Evolutionary conservation across 2,888 invertebrate species (phyloP).

Genomic region (Stomorhina lunata): DNA sequence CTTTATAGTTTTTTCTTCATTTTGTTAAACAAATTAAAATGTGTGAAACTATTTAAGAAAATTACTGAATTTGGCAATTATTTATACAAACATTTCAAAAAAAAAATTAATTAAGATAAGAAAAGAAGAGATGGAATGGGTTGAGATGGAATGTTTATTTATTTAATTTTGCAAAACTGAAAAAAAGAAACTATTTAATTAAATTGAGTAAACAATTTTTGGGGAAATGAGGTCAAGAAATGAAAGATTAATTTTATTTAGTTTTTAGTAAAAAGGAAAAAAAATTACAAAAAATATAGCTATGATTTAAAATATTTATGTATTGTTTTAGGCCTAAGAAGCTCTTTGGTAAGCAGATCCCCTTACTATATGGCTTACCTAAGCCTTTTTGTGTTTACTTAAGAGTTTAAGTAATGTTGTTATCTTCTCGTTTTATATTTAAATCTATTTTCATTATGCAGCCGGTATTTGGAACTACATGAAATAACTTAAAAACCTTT

Average conservation of each 20-base stretch:
- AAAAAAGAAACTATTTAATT: background rate
- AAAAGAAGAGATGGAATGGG: too few species aligned
- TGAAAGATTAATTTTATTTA: background rate
- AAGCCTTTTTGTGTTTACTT: too few species aligned
- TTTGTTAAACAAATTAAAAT: slow-evolving; percentile 26
- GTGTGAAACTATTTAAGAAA: slow-evolving; percentile 32
- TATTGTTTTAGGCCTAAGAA: too few species aligned
- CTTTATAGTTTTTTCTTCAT: background rate
- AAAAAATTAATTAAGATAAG: slow-evolving; percentile 39
- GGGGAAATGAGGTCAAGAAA: slow-evolving; percentile 37
- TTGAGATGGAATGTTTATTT: background rate
- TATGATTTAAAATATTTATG: background rate
- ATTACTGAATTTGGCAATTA: background rate
- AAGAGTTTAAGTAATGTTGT: too few species aligned
- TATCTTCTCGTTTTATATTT: too few species aligned
- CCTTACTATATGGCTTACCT: too few species aligned
- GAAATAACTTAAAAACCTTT: too few species aligned
- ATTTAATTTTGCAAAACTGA: background rate
- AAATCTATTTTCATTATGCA: too few species aligned
- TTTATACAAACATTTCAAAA: slow-evolving; percentile 33
- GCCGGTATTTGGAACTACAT: too few species aligned
- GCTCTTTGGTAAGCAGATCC: too few species aligned
- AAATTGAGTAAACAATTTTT: background rate
- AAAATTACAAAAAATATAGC: background rate
- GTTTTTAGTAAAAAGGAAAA: background rate